These are phyloP conservation scores for Anticlea derivata DNA, from an alignment of 2,888 invertebrate species.

Conservation along the genomic window DNA sequence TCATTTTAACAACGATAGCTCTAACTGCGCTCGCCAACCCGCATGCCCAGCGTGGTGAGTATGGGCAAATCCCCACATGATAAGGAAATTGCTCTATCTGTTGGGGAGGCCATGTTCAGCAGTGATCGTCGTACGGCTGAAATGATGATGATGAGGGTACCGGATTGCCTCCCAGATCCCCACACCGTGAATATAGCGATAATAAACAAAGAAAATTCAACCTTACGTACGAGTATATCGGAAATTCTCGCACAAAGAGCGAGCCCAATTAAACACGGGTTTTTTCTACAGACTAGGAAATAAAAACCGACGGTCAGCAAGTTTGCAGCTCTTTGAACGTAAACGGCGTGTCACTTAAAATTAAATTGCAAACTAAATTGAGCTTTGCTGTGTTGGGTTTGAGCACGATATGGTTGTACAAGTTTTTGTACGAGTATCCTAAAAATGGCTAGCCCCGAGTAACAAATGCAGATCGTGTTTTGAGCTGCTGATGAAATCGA, in stretches of 20 bases:
- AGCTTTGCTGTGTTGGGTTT: background rate
- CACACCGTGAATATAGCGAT: constrained; percentile 20
- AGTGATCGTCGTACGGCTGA: no score
- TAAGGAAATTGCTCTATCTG: no score
- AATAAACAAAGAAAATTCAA: constrained; percentile 30
- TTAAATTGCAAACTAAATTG: background rate
- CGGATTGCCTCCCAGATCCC: background rate
- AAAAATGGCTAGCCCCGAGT: no score
- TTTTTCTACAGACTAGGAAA: constrained; percentile 42
- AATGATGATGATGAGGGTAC: no score
- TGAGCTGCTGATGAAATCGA: no score
- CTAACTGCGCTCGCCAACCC: no score
- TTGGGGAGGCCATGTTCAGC: no score
- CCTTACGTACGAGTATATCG: constrained; percentile 46
- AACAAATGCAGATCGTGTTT: no score
- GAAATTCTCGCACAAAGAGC: constrained; percentile 59
- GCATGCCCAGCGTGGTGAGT: no score
- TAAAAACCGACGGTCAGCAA: constrained; percentile 52
- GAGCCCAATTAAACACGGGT: constrained; percentile 64
- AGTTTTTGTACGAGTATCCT: no score
- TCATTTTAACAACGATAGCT: no score
- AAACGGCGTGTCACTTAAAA: background rate
- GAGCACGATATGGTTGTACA: background rate
- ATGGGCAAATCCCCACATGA: no score
- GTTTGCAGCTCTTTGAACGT: constrained; percentile 61